Conservation (phyloP, 2,113 vertebrate species). For the Phrynosoma blainvillii region DNA sequence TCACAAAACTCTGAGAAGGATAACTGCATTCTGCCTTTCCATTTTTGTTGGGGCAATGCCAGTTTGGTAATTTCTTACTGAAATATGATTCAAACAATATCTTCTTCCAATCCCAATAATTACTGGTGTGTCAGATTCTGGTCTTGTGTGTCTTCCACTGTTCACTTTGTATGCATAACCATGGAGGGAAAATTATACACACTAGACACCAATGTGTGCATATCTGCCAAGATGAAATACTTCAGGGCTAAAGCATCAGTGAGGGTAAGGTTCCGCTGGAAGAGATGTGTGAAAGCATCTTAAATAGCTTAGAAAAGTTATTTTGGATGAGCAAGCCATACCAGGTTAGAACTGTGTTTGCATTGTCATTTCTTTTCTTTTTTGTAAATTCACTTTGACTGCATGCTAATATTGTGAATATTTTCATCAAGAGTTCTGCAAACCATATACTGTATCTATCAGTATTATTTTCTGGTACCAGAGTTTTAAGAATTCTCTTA, state of each 20-base stretch:
- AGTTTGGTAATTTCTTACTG: neutral
- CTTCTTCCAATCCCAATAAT: neutral
- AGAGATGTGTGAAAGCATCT: neutral
- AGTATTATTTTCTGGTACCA: neutral
- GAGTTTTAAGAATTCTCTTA: neutral
- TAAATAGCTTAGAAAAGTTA: neutral
- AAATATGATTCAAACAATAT: neutral
- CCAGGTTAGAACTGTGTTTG: constrained; percentile 53
- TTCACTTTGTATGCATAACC: neutral
- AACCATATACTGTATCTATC: neutral
- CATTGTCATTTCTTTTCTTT: neutral
- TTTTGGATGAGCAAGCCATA: neutral
- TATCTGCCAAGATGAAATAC: neutral
- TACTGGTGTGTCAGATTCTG: neutral
- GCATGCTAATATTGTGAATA: constrained; percentile 43
- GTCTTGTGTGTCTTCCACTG: neutral
- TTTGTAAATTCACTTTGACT: constrained; percentile 13
- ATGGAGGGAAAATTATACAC: neutral
- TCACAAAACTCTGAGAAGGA: neutral
- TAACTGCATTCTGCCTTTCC: neutral
- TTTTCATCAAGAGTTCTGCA: constrained; percentile 5
- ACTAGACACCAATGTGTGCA: too few species aligned
- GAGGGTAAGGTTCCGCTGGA: neutral
- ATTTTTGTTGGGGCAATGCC: neutral
- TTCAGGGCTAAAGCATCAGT: neutral